A percentile compares a stretch with the other conserved stretches of the same genome.
Conservation (phyloP, 2,113 vertebrate genomes). For the Sander vitreus region DNA sequence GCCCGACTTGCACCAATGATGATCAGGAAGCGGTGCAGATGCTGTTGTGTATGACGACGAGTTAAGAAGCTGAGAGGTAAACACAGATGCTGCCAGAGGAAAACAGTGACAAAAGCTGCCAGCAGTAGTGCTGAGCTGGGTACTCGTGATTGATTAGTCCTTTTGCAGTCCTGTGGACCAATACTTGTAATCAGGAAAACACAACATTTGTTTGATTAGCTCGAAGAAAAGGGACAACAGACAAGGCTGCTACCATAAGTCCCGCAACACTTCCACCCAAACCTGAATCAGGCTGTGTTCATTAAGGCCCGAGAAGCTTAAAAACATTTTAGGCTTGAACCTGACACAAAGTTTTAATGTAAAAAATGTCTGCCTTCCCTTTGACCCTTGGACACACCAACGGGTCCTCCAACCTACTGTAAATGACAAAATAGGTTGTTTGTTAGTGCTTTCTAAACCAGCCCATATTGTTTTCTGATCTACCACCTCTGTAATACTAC, state of each 20-base stretch:
- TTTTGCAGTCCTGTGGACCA: not conserved
- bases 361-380: not conserved
- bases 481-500: not conserved
- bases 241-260: not conserved
- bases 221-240: not conserved
- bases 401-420: not conserved
- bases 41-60: not conserved
- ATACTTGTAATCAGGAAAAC: not conserved
- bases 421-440: not conserved
- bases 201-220: conserved; percentile 3
- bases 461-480: not conserved
- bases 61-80: conserved; percentile 9
- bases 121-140: not conserved
- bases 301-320: not conserved
- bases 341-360: not conserved
- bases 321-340: not conserved
- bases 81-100: conserved; percentile 34
- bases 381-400: not conserved
- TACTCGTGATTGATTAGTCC: not conserved
- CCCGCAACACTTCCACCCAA: not conserved
- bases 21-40: conserved; percentile 15
- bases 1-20: not conserved
- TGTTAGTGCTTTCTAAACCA: not conserved
- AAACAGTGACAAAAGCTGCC: conserved; percentile 12
- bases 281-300: no score